These are phyloP conservation scores for Apodemus agrarius DNA, from an alignment of 2,797 vertebrate species.

Conservation along the genomic window DNA sequence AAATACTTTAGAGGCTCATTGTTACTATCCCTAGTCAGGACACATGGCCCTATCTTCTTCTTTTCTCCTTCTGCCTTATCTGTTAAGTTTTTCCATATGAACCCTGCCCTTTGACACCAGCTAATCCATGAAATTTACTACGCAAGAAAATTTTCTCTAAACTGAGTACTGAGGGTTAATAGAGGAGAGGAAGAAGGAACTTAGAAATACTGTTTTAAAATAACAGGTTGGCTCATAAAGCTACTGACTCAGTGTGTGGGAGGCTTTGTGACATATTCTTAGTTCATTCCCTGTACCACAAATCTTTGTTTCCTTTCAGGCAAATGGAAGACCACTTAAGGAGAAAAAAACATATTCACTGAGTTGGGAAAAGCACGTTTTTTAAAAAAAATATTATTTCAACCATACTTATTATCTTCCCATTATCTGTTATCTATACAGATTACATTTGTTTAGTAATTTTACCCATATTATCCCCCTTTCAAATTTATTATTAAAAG, in stretches of 20 bases:
- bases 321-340: neutral
- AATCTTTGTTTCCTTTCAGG: neutral
- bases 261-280: neutral
- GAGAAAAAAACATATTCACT: neutral
- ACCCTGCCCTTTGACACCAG: neutral
- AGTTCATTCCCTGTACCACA: neutral
- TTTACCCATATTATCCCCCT: neutral
- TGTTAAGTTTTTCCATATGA: neutral
- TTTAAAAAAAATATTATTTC: neutral
- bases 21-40: neutral
- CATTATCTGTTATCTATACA: slow-evolving; percentile 1
- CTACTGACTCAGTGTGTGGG: neutral
- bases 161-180: neutral
- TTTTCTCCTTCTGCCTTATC: neutral
- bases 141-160: neutral
- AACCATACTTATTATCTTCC: slow-evolving; percentile 7
- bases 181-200: neutral
- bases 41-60: neutral
- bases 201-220: slow-evolving; percentile 4
- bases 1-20: neutral
- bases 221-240: neutral
- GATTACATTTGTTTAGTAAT: neutral
- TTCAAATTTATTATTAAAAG: slow-evolving; percentile 33
- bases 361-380: neutral
- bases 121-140: neutral